A percentile compares a stretch with the other conserved stretches of the same genome.
phyloP scores from a whole-genome alignment of 2,113 vertebrate genomes.

The Prolemur simus region DNA sequence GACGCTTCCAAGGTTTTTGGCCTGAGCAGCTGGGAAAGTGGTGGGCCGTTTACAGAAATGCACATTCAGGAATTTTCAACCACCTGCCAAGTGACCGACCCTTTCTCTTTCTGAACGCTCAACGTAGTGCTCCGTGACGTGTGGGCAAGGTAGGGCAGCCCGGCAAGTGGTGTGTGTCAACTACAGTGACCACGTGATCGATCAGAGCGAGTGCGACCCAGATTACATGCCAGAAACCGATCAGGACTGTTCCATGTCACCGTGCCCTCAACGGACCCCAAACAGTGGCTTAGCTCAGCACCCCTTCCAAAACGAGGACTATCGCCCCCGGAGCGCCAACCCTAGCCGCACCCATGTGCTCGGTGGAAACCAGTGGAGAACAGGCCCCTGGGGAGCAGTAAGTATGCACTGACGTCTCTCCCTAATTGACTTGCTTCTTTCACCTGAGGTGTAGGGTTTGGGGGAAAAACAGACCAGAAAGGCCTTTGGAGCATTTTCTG shows the following conservation, averaged over 20 bases:
- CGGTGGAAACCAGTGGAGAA: slow-evolving; percentile 94
- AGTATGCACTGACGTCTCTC: slow-evolving; percentile 76
- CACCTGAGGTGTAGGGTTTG: neutral
- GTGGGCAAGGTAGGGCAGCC: slow-evolving; percentile 95
- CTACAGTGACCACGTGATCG: slow-evolving; percentile 92
- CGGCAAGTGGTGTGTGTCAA: slow-evolving; percentile 94
- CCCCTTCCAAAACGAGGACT: slow-evolving; percentile 83
- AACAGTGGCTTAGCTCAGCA: slow-evolving; percentile 81
- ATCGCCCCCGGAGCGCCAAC: slow-evolving; percentile 83
- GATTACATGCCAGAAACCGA: slow-evolving; percentile 91
- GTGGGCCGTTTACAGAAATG: neutral
- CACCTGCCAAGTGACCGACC: neutral
- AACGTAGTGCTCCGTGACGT: slow-evolving; percentile 94
- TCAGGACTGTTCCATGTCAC: slow-evolving; percentile 95
- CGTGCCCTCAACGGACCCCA: slow-evolving; percentile 90
- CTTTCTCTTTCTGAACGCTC: slow-evolving; percentile 73
- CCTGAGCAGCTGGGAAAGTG: neutral
- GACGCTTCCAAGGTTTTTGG: neutral
- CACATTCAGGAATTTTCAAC: neutral
- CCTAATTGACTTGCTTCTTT: neutral
- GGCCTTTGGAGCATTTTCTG: rapidly evolving
- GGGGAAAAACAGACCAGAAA: neutral
- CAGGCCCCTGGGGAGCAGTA: slow-evolving; percentile 98
- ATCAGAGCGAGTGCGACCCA: slow-evolving; percentile 91
- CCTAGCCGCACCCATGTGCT: slow-evolving; percentile 81